Percentiles rank a stretch among this genome's conserved stretches.
These are phyloP conservation scores for Myotis yumanensis DNA, from an alignment of 2,113 vertebrate species.

Conservation along the genomic window DNA sequence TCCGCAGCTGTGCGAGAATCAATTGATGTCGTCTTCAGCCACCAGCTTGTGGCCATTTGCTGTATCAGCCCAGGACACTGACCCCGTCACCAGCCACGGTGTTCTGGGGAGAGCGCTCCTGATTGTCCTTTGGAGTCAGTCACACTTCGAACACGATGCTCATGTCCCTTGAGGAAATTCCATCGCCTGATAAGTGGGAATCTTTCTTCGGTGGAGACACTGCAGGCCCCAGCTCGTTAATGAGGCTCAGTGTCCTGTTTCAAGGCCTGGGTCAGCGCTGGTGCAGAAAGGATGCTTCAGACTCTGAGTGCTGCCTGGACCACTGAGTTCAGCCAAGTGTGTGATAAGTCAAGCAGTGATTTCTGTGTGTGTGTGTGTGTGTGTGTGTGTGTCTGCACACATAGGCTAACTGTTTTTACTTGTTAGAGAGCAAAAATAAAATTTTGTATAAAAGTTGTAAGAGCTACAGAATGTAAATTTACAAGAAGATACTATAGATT, in stretches of 20 bases:
- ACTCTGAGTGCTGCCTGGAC: background rate
- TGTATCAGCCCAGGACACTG: background rate
- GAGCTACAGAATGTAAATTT: background rate
- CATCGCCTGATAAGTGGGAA: constrained; percentile 11
- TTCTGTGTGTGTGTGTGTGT: too few species aligned
- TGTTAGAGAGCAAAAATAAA: background rate
- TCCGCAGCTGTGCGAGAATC: background rate
- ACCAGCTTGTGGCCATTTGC: background rate
- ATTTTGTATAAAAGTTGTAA: background rate
- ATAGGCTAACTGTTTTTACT: background rate
- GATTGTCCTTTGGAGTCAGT: background rate
- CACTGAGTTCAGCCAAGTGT: background rate
- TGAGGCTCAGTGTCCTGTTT: background rate
- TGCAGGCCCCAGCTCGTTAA: background rate
- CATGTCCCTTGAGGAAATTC: background rate
- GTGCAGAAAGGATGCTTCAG: background rate
- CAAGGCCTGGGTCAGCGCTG: background rate
- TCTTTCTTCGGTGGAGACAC: background rate
- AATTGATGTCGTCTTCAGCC: fast-evolving
- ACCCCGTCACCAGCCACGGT: fast-evolving
- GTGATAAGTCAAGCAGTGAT: background rate
- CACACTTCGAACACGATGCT: background rate
- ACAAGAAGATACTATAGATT: fast-evolving
- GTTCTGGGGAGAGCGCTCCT: background rate
- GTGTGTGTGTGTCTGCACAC: fast-evolving